Base-by-base conservation (phyloP, 2,113 vertebrate species). In the Apaloderma vittatum region DNA sequence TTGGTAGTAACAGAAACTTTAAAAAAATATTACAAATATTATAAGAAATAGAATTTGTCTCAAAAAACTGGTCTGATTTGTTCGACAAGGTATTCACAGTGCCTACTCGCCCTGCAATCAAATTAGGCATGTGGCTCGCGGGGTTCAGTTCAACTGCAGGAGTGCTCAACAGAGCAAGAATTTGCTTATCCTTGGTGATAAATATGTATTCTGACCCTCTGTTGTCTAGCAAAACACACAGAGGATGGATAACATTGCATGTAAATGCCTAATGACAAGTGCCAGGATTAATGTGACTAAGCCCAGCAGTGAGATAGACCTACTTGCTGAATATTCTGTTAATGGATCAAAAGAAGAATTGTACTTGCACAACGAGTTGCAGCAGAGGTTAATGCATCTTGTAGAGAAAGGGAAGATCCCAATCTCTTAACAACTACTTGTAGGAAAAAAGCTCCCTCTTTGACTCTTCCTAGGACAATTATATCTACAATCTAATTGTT, bases 281-380 rank as follows among this genome's bases (percentile, higher is more conserved):
- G 97, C 94, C 95, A 93, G 98, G 97, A 98, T 97, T 98, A 98
- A 98, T 98, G 98, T 96, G 95, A 48, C 96, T 86, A 92, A 86
- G 86, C 87, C 91, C 96, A 70, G 81, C 88, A 92, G 97, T 79
- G 96, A 96, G 96, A 98, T 97, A 98, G 95, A 97, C 98, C 94
- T 97, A 88, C 91, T 82, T 94, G 98, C 98, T 98, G 98, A 97
- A 98, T 97, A 96, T 98, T 98, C 97, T 91, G 51, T 97, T 98
- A 98, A 99, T 98, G 97, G 98, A 98, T 98, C 94, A 95, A 96
- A 98, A 97, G 98, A 98, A 97, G 97, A 98, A 98, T 98, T 96
- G 94, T 93, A 96, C 97, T 97, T 95, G 97, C 92, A 90, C 91
- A 63, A 76, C 94, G 70, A 95, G 90, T 93, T 90, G 68, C 97